These are phyloP conservation scores for Thecophora atra DNA, from an alignment of 2,888 invertebrate species.

Conservation along the genomic window DNA sequence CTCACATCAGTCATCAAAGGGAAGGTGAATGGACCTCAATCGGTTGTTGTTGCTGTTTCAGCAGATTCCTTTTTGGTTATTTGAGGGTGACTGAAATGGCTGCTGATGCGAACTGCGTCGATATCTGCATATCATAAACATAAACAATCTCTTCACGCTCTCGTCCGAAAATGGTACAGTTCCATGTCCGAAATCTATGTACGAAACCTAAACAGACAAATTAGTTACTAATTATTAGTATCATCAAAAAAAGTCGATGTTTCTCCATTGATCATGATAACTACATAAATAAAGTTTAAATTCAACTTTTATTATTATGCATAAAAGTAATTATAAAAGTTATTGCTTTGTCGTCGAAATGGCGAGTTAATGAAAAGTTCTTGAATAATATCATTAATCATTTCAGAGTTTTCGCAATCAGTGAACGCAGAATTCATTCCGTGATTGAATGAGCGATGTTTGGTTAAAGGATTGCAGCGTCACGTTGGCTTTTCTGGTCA, in stretches of 20 bases:
- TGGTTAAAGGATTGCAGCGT: no score
- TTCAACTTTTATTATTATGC: no score
- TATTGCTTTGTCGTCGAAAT: no score
- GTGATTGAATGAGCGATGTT: neutral
- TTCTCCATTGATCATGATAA: no score
- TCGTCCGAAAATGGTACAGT: no score
- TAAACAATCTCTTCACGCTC: neutral
- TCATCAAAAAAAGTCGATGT: no score
- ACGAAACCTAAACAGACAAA: no score
- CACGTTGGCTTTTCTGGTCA: neutral
- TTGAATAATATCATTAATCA: neutral
- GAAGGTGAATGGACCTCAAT: neutral
- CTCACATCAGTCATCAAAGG: neutral
- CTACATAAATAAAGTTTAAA: no score
- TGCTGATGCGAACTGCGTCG: slow-evolving; percentile 21
- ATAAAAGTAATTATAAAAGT: no score
- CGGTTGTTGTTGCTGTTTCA: slow-evolving; percentile 9
- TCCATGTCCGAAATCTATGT: no score
- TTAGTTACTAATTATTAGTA: no score
- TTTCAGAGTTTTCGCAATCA: neutral
- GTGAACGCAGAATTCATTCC: neutral
- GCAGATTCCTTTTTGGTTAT: neutral
- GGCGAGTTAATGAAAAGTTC: no score
- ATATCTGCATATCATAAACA: neutral
- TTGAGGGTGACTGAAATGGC: neutral